Percentiles rank a stretch among this genome's conserved stretches.
These are phyloP conservation scores for Ylistrum balloti DNA, from an alignment of 1,140 invertebrate species.

Conservation along the genomic window DNA sequence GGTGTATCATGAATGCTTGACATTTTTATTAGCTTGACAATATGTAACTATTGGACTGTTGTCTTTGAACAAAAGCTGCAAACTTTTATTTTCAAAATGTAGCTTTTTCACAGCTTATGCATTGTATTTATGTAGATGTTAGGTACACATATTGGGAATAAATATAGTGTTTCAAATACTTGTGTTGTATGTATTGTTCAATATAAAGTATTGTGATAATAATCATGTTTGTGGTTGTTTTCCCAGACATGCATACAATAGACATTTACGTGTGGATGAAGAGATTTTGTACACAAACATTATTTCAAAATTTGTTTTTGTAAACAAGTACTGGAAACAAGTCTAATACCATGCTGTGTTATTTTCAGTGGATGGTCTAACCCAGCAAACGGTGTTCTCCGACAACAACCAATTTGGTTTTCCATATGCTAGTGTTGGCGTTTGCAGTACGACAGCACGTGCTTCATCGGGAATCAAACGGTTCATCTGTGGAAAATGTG, in stretches of 20 bases:
- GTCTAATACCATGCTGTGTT: slow-evolving; percentile 20
- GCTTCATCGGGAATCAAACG: not conserved
- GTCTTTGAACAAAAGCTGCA: no score
- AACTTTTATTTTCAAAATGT: no score
- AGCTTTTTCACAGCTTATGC: no score
- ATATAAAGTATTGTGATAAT: slow-evolving; percentile 17
- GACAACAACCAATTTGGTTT: not conserved
- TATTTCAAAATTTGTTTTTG: not conserved
- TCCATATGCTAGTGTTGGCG: not conserved
- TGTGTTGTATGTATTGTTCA: not conserved
- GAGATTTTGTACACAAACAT: not conserved
- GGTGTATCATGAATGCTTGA: no score
- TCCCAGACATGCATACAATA: no score
- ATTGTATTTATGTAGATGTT: no score
- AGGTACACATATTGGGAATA: no score
- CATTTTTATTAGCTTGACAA: no score
- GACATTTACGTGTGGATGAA: not conserved
- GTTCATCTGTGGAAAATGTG: slow-evolving; percentile 6
- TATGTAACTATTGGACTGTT: no score
- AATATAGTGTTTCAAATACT: no score
- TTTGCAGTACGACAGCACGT: not conserved
- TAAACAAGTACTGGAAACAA: not conserved
- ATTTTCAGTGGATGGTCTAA: not conserved
- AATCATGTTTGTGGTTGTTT: not conserved
- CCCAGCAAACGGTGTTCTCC: not conserved